Percentiles rank a stretch among this genome's conserved stretches.
phyloP scores from a whole-genome alignment of 2,797 vertebrate species.

The Melanotaenia parkinsoni region DNA sequence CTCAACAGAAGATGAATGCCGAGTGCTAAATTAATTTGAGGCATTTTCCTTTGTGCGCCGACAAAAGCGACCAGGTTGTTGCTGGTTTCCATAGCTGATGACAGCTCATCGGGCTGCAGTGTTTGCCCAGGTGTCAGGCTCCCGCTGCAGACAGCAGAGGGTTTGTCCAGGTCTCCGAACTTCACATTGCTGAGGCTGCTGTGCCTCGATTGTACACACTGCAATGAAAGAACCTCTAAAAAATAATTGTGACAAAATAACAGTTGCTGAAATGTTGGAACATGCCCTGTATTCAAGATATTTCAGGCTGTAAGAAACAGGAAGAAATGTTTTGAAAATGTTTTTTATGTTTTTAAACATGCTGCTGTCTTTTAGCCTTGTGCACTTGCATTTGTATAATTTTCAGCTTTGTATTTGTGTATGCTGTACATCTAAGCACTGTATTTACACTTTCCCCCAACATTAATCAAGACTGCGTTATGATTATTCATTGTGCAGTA shows the following conservation, averaged over 20 bases:
- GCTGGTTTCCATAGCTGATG: slow-evolving; percentile 87
- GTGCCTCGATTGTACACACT: slow-evolving; percentile 74
- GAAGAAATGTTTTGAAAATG: slow-evolving; percentile 66
- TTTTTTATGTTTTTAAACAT: slow-evolving; percentile 59
- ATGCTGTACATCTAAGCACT: slow-evolving; percentile 20
- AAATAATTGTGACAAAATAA: slow-evolving; percentile 72
- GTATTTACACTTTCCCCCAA: slow-evolving; percentile 29
- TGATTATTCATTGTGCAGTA: slow-evolving; percentile 58
- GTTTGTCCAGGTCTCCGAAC: slow-evolving; percentile 79
- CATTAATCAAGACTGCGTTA: slow-evolving; percentile 57
- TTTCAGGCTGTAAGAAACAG: slow-evolving; percentile 51
- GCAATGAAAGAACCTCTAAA: slow-evolving; percentile 74
- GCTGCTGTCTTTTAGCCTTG: slow-evolving; percentile 45
- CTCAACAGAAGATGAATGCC: slow-evolving; percentile 81
- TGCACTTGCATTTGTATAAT: slow-evolving; percentile 41
- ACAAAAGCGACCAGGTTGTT: slow-evolving; percentile 84
- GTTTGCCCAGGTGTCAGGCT: slow-evolving; percentile 90
- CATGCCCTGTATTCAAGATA: slow-evolving; percentile 66
- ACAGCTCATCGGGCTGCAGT: slow-evolving; percentile 86
- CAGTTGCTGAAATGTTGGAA: slow-evolving; percentile 62
- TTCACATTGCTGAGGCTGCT: slow-evolving; percentile 73
- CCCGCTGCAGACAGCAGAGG: slow-evolving; percentile 80
- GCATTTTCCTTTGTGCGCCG: slow-evolving; percentile 85
- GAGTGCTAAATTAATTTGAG: slow-evolving; percentile 87
- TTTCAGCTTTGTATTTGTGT: slow-evolving; percentile 57